Conservation (phyloP, 2,888 invertebrate species). For the Ypsolopha scabrella region DNA sequence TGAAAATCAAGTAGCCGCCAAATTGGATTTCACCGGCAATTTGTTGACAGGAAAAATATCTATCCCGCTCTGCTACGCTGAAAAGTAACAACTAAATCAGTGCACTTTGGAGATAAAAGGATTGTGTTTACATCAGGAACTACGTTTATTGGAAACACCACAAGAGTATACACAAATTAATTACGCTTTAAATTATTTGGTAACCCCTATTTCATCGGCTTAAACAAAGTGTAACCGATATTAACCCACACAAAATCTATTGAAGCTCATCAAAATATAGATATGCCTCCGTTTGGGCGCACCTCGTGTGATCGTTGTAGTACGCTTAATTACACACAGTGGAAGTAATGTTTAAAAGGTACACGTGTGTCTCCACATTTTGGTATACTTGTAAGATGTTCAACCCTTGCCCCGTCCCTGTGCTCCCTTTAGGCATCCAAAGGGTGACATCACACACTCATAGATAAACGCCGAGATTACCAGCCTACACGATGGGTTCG, state of each 20-base stretch:
- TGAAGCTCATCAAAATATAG: conserved; percentile 14
- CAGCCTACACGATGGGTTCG: conserved; percentile 22
- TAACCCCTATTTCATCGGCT: too few relatives aligned
- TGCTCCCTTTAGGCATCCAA: conserved; percentile 8
- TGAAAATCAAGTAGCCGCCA: conserved; percentile 6
- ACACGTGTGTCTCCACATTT: conserved; percentile 4
- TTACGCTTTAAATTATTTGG: too few relatives aligned
- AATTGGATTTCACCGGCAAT: conserved; percentile 6
- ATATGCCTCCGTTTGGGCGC: conserved; percentile 13
- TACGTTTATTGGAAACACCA: too few relatives aligned
- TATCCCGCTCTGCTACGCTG: too few relatives aligned
- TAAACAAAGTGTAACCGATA: too few relatives aligned
- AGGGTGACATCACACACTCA: conserved; percentile 7
- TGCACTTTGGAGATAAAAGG: neutral
- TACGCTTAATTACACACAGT: conserved; percentile 46
- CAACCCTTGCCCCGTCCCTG: conserved; percentile 35
- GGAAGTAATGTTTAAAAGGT: conserved; percentile 50
- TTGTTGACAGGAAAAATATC: neutral
- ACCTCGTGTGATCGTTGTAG: conserved; percentile 31
- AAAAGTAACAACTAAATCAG: too few relatives aligned
- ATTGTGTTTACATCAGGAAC: conserved; percentile 2
- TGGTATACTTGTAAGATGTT: conserved; percentile 8
- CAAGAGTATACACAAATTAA: too few relatives aligned
- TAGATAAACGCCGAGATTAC: conserved; percentile 26
- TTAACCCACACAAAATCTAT: conserved; percentile 8